These are phyloP conservation scores for Acleris cristana DNA, from an alignment of 2,888 invertebrate species.

Conservation along the genomic window DNA sequence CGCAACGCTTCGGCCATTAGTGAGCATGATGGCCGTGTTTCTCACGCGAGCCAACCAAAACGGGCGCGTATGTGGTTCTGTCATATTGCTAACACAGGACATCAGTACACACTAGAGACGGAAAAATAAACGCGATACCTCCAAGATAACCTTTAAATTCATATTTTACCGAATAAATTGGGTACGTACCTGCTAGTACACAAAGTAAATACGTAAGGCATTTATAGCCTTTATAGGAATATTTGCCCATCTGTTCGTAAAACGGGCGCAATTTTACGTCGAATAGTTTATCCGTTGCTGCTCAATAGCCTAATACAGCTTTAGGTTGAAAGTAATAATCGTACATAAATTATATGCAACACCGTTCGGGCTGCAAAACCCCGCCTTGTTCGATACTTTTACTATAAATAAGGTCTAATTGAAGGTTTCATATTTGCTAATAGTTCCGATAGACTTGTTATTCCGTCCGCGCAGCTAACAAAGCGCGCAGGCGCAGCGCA, in stretches of 20 bases:
- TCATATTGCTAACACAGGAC: constrained; percentile 42
- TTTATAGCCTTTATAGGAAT: too few species aligned
- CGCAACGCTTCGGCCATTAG: constrained; percentile 54
- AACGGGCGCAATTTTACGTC: constrained; percentile 42
- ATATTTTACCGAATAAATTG: too few species aligned
- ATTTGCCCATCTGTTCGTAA: constrained; percentile 8
- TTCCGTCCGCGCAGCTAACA: constrained; percentile 78
- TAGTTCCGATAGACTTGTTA: constrained; percentile 72
- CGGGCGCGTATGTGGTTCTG: constrained; percentile 44
- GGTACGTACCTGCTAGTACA: too few species aligned
- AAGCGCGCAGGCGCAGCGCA: constrained; percentile 57
- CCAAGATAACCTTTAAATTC: too few species aligned
- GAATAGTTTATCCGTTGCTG: constrained; percentile 44
- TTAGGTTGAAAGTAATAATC: constrained; percentile 50
- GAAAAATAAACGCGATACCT: too few species aligned
- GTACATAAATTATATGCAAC: constrained; percentile 50
- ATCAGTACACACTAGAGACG: too few species aligned
- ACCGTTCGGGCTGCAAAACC: constrained; percentile 37
- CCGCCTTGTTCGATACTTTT: constrained; percentile 39
- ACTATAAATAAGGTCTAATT: constrained; percentile 62
- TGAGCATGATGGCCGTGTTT: constrained; percentile 54
- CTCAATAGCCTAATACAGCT: constrained; percentile 50
- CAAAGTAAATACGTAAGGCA: too few species aligned
- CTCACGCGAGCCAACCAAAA: constrained; percentile 57
- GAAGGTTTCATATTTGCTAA: constrained; percentile 75